A percentile compares a stretch with the other conserved stretches of the same genome.
phyloP scores from a whole-genome alignment of 2,797 vertebrate genomes.

The Poeciliopsis presidionis region DNA sequence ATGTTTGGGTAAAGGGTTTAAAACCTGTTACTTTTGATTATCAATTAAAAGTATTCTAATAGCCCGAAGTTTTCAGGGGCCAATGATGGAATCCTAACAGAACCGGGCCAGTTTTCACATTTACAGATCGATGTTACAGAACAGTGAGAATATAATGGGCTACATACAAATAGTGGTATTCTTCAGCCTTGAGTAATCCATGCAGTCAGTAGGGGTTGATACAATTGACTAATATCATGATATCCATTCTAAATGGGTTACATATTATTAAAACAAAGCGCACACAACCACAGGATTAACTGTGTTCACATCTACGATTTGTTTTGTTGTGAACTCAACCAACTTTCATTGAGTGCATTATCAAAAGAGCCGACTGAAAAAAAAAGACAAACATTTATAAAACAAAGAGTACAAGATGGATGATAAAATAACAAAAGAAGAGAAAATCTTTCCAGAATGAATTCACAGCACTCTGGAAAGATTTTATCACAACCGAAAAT shows the following conservation, averaged over 20 bases:
- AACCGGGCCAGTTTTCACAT: conserved; percentile 57
- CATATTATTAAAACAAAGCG: conserved; percentile 38
- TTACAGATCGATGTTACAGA: conserved; percentile 53
- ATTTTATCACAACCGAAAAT: not conserved
- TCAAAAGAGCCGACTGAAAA: conserved; percentile 27
- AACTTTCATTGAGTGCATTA: conserved; percentile 32
- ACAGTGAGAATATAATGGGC: conserved; percentile 58
- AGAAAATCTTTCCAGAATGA: conserved; percentile 37
- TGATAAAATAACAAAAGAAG: conserved; percentile 31
- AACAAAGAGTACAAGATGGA: conserved; percentile 21
- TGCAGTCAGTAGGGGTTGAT: conserved; percentile 76
- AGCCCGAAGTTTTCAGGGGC: conserved; percentile 63
- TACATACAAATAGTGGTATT: conserved; percentile 71
- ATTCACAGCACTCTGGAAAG: not conserved
- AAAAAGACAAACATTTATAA: conserved; percentile 17
- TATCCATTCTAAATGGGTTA: conserved; percentile 59
- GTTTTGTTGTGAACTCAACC: conserved; percentile 53
- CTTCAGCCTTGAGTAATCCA: conserved; percentile 69
- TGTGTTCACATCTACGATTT: conserved; percentile 59
- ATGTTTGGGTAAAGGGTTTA: conserved; percentile 61
- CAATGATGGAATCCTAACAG: conserved; percentile 58
- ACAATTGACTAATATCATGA: conserved; percentile 62
- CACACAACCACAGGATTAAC: conserved; percentile 62
- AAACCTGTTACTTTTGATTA: conserved; percentile 61
- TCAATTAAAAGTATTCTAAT: conserved; percentile 59